Evolutionary conservation across 2,888 invertebrate genomes (phyloP).

Genomic region (Dasysyrphus albostriatus): DNA sequence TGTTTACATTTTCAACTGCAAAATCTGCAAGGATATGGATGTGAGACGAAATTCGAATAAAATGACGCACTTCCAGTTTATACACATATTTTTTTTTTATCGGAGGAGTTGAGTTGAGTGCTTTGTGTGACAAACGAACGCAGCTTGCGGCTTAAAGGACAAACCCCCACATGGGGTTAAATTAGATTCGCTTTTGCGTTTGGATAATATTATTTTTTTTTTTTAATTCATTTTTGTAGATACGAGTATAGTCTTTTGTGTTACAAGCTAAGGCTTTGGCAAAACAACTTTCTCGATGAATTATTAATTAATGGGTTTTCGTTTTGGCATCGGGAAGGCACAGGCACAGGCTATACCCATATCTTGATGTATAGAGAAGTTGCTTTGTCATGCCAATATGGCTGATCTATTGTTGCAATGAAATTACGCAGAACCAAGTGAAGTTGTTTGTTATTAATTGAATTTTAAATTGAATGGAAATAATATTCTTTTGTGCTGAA

Average conservation of each 20-base stretch:
- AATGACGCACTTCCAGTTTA: slow-evolving; percentile 46
- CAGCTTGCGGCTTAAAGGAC: slow-evolving; percentile 54
- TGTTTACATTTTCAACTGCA: slow-evolving; percentile 64
- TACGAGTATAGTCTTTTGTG: slow-evolving; percentile 27
- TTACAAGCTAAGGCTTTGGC: slow-evolving; percentile 12
- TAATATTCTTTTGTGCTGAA: slow-evolving; percentile 42
- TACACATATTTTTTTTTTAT: background rate
- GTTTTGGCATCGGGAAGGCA: slow-evolving; percentile 13
- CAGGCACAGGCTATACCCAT: too few relatives aligned
- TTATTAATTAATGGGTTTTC: slow-evolving; percentile 71
- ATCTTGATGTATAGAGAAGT: background rate
- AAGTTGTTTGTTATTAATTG: slow-evolving; percentile 66
- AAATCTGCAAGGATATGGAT: slow-evolving; percentile 51
- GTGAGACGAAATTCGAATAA: slow-evolving; percentile 28
- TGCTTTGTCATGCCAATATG: slow-evolving; percentile 45
- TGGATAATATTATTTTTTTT: slow-evolving; percentile 24
- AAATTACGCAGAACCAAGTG: slow-evolving; percentile 62
- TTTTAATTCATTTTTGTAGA: background rate
- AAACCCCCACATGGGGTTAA: slow-evolving; percentile 43
- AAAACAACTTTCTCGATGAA: slow-evolving; percentile 50
- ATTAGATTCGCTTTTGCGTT: slow-evolving; percentile 62
- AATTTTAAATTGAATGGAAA: slow-evolving; percentile 62
- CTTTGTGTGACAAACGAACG: slow-evolving; percentile 42
- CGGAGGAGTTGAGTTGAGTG: background rate
- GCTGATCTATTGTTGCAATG: slow-evolving; percentile 63